Percentiles rank a stretch among this genome's conserved stretches.
phyloP scores from a whole-genome alignment of 2,113 vertebrate species.

The Heteronetta atricapilla region DNA sequence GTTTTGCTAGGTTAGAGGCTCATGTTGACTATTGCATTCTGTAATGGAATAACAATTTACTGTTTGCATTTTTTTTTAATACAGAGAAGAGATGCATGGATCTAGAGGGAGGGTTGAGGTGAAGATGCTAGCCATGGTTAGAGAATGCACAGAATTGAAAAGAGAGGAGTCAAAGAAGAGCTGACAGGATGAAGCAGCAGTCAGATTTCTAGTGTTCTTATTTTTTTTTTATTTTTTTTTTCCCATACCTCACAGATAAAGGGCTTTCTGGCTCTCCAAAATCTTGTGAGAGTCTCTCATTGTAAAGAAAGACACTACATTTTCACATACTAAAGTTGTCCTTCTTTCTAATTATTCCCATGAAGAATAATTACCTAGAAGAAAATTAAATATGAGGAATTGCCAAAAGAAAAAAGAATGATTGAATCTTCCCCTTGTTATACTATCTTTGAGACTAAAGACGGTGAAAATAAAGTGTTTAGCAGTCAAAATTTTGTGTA shows the following conservation, averaged over 20 bases:
- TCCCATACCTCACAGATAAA: background rate
- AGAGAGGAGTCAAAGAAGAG: background rate
- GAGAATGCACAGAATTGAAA: background rate
- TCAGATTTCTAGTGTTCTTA: background rate
- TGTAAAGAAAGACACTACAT: background rate
- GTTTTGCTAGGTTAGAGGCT: background rate
- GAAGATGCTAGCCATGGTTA: background rate
- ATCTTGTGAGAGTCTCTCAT: slow-evolving; percentile 3
- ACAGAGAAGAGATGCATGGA: background rate
- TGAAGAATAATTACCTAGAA: background rate
- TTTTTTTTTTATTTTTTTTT: slow-evolving; percentile 30
- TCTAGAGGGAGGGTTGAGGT: background rate
- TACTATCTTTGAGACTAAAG: background rate
- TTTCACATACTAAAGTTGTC: background rate
- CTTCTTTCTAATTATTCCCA: background rate
- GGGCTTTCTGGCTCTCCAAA: background rate
- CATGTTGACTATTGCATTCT: background rate
- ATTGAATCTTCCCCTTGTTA: background rate
- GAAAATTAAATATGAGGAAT: background rate
- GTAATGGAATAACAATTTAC: background rate
- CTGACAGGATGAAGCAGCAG: background rate
- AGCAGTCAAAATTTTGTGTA: background rate
- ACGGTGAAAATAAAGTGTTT: background rate
- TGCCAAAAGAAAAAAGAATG: background rate
- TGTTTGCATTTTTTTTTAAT: background rate